A percentile compares a stretch with the other conserved stretches of the same genome.
These are phyloP conservation scores for Stegana nigrithorax DNA, from an alignment of 2,888 invertebrate species.

Conservation along the genomic window DNA sequence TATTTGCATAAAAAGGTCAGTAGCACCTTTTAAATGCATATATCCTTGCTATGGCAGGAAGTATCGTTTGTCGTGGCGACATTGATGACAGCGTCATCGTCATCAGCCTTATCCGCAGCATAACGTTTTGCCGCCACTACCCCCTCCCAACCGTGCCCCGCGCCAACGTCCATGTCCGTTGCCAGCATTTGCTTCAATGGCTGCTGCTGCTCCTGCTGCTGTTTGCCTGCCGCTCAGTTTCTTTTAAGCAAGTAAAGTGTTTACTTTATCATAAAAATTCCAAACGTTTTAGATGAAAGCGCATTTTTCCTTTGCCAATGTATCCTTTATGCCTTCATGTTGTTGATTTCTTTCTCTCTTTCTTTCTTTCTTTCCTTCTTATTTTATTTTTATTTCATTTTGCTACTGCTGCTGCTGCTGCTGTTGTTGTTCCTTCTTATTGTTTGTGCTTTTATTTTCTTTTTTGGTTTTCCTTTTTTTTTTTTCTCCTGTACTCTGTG, in stretches of 20 bases:
- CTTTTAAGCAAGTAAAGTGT: constrained; percentile 5
- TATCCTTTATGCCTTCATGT: no score
- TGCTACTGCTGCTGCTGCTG: background rate
- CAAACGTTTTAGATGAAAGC: background rate
- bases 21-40: constrained; percentile 50
- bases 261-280: constrained; percentile 22
- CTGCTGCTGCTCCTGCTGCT: no score
- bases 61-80: constrained; percentile 28
- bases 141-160: no score
- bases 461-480: background rate
- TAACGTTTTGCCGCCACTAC: background rate
- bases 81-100: constrained; percentile 17
- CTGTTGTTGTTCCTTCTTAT: background rate
- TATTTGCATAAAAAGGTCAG: constrained; percentile 68
- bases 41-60: constrained; percentile 26
- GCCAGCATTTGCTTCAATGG: background rate
- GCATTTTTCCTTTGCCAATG: constrained; percentile 2
- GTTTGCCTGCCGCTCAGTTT: background rate
- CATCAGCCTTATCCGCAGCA: no score
- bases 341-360: background rate
- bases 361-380: background rate
- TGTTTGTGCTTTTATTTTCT: background rate
- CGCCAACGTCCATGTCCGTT: background rate
- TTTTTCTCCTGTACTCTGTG: background rate
- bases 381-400: background rate